Evolutionary conservation across 2,888 invertebrate species (phyloP).

Genomic region (Gortyna flavago): DNA sequence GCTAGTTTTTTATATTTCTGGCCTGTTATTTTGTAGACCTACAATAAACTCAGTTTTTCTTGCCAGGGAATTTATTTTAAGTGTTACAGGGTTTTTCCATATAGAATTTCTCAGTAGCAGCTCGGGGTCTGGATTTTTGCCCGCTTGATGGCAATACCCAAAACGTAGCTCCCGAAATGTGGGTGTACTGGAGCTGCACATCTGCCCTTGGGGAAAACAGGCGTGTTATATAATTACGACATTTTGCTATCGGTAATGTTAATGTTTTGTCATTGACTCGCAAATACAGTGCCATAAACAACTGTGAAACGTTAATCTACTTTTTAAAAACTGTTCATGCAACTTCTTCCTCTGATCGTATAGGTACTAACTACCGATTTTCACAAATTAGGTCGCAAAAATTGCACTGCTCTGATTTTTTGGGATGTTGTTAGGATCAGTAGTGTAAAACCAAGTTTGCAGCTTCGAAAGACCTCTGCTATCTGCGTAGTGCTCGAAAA

Average conservation of each 20-base stretch:
- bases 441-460: too few relatives aligned
- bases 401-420: too few relatives aligned
- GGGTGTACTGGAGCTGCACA: too few relatives aligned
- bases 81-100: not conserved
- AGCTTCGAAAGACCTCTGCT: too few relatives aligned
- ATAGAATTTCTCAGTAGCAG: not conserved
- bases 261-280: not conserved
- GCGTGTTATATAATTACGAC: not conserved
- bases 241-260: not conserved
- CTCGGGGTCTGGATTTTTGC: not conserved
- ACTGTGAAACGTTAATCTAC: not conserved
- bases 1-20: conserved; percentile 5
- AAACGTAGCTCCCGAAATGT: not conserved
- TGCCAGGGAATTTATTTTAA: not conserved
- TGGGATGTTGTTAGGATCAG: too few relatives aligned
- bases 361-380: not conserved
- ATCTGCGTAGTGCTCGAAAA: too few relatives aligned
- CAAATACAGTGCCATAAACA: not conserved
- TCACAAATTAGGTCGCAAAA: not conserved
- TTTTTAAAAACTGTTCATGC: not conserved
- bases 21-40: not conserved
- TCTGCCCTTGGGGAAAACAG: too few relatives aligned
- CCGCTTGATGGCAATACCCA: not conserved
- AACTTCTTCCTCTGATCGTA: not conserved
- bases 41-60: not conserved